Evolutionary conservation across 2,797 vertebrate genomes (phyloP), one percentile per base, ranked within the genome.

Genomic region (Dicrostonyx torquatus): DNA sequence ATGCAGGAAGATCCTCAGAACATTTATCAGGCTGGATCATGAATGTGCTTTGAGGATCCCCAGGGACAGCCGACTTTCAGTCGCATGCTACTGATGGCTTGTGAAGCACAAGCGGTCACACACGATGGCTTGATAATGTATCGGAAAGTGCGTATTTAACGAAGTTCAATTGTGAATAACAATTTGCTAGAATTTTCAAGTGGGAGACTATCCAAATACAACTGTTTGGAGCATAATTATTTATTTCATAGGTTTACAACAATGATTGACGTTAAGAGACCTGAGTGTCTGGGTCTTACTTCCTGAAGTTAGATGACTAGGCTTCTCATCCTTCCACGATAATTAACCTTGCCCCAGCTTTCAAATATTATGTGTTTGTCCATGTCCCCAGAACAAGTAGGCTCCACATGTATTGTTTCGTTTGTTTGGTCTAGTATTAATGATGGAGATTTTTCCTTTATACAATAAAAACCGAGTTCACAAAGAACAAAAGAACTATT

Each of bases 91-190:
- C 34, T 92, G 96, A 95, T 95, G 92, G 66, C 60, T 93, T 94
- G 31, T 86, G 96, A 95, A 96, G 73, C 60, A 94, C 12, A 93
- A 94, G 31, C 0, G 2, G n/a, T 50, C 78, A 79, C 24, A 64
- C 26, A 83, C 20, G n/a, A 7, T 77, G 77, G 90, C 90, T 95
- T 87, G 84, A 92, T 92, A 93, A 94, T 95, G 95, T 95, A 95
- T 40, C 95, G 45, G 68, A 94, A 95, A 94, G 70, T 84, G 48
- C 87, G 22, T 79, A 72, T 80, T 94, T 72, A 86, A 87, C 95
- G 93, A 95, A 93, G 29, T 83, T 95, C 91, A 95, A 93, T 87
- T 93, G 72, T 91, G 58, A 89, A 91, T 78, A 89, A 86, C 93
- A 88, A 95, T 90, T 95, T 95, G 31, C 18, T 53, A 84, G 48